Percentiles rank a stretch among this genome's conserved stretches.
Conservation (phyloP, 2,888 invertebrate genomes). For the Lymantria dispar region DNA sequence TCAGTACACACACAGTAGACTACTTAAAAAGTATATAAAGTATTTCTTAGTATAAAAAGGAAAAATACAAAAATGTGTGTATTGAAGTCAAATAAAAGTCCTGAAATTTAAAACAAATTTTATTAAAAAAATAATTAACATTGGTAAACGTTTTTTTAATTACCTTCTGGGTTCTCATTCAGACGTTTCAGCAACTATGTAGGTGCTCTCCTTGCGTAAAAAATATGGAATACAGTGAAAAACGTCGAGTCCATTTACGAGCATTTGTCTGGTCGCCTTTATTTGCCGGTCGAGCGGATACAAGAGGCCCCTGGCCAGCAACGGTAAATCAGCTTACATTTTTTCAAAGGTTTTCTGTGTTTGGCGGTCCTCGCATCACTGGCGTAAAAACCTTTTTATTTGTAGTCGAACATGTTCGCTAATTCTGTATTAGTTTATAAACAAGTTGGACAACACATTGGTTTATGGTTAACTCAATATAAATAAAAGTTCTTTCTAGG, state of each 20-base stretch:
- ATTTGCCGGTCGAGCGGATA: constrained; percentile 74
- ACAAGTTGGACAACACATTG: constrained; percentile 18
- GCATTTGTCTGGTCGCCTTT: constrained; percentile 80
- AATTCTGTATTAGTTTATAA: constrained; percentile 34
- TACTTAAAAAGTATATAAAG: not conserved
- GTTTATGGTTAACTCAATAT: constrained; percentile 1
- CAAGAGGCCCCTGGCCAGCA: constrained; percentile 63
- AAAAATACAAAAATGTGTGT: too few relatives aligned
- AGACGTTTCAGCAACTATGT: constrained; percentile 45
- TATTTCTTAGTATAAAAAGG: not conserved
- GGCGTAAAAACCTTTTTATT: constrained; percentile 67
- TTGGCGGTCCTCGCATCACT: constrained; percentile 71
- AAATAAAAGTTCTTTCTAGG: not conserved
- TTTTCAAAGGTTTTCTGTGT: constrained; percentile 78
- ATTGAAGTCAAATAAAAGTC: too few relatives aligned
- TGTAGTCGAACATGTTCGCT: constrained; percentile 53
- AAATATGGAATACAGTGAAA: constrained; percentile 73
- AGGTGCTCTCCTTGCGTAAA: constrained; percentile 44
- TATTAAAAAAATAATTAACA: constrained; percentile 26
- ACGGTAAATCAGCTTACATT: constrained; percentile 80
- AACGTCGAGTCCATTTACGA: constrained; percentile 79
- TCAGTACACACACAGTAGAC: not conserved
- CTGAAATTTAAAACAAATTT: constrained; percentile 8
- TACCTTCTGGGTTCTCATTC: constrained; percentile 27
- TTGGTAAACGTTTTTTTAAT: constrained; percentile 36